These are phyloP conservation scores for Podocnemis expansa DNA, from an alignment of 2,113 vertebrate species.

Conservation along the genomic window DNA sequence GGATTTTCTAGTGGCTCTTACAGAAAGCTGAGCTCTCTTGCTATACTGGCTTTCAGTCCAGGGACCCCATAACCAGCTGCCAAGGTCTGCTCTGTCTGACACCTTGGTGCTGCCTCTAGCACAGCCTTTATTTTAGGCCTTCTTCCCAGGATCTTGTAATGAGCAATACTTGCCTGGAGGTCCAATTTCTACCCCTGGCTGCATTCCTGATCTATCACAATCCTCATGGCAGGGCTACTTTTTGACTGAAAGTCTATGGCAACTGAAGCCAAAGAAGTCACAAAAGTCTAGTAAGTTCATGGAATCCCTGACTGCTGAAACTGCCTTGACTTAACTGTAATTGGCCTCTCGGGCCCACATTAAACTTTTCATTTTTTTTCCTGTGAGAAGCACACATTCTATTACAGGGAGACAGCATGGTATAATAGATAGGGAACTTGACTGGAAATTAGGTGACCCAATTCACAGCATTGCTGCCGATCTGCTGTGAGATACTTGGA, in stretches of 20 bases:
- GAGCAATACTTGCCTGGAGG: neutral
- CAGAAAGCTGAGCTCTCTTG: neutral
- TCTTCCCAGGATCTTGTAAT: neutral
- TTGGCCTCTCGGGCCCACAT: neutral
- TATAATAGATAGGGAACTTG: neutral
- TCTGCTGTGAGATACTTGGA: neutral
- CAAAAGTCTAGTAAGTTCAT: too few species aligned
- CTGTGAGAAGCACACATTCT: neutral
- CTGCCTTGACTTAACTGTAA: too few species aligned
- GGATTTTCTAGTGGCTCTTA: neutral
- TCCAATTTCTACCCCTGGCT: neutral
- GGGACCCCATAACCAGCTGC: neutral
- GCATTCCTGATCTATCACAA: neutral
- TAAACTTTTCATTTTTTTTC: neutral
- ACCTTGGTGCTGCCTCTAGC: neutral
- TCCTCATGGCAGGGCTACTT: neutral
- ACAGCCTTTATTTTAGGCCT: neutral
- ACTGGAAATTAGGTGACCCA: neutral
- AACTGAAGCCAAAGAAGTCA: too few species aligned
- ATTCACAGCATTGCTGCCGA: neutral
- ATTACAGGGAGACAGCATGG: neutral
- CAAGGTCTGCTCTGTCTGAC: neutral
- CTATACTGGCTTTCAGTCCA: neutral
- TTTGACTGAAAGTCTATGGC: too few species aligned
- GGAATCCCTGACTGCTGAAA: too few species aligned